These are phyloP conservation scores for Platanista minor DNA, from an alignment of 2,113 vertebrate genomes.

Conservation along the genomic window DNA sequence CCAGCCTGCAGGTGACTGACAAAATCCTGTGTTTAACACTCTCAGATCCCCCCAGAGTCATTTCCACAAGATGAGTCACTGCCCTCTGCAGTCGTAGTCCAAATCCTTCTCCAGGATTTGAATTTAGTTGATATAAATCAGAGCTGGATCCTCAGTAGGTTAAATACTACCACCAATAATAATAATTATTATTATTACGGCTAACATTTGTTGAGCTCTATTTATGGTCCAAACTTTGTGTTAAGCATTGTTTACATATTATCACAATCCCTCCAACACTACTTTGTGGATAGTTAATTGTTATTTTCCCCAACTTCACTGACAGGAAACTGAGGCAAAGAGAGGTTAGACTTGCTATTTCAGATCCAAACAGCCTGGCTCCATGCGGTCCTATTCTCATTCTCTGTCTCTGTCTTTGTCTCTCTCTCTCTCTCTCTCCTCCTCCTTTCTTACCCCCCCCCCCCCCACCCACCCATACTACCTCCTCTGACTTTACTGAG, in stretches of 20 bases:
- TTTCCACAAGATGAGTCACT: neutral
- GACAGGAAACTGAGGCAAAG: neutral
- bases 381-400: neutral
- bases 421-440: neutral
- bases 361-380: neutral
- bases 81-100: neutral
- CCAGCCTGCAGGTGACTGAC: neutral
- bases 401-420: too few species aligned
- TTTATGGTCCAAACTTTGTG: neutral
- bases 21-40: neutral
- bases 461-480: neutral
- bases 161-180: neutral
- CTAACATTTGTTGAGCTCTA: neutral
- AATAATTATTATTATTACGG: neutral
- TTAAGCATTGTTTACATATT: neutral
- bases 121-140: neutral
- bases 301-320: neutral
- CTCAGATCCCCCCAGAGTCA: neutral
- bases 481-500: neutral
- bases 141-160: neutral
- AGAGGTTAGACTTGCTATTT: neutral
- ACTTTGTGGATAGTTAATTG: neutral
- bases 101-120: neutral
- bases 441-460: accelerated
- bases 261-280: neutral